Conservation (phyloP, 37 sponge, comb jelly and placozoan genomes). For the Spongilla lacustris region DNA sequence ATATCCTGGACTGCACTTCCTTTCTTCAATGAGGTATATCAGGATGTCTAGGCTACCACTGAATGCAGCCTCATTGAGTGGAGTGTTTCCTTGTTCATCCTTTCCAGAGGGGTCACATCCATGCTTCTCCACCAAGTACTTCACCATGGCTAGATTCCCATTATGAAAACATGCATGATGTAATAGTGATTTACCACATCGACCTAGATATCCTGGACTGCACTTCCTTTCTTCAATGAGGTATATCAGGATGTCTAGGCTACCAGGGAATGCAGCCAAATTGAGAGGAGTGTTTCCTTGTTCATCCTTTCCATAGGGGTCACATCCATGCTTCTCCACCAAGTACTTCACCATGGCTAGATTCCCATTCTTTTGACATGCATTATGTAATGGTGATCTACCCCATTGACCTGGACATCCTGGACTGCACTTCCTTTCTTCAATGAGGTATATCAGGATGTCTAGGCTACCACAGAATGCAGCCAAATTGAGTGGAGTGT, state of each 20-base stretch:
- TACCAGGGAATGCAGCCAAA: neutral
- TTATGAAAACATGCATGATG: neutral
- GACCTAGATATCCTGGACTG: neutral
- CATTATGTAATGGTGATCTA: neutral
- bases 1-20: neutral
- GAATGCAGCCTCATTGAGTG: neutral
- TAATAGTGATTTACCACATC: neutral
- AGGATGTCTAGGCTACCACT: neutral
- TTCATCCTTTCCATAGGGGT: neutral
- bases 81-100: neutral
- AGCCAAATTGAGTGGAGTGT: neutral
- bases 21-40: neutral
- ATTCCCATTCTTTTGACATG: neutral
- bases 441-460: neutral
- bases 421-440: neutral
- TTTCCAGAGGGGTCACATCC: neutral
- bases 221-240: neutral
- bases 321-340: neutral
- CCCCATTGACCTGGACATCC: neutral
- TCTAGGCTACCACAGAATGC: neutral
- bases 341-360: neutral
- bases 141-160: neutral
- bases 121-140: neutral
- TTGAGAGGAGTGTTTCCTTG: neutral
- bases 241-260: neutral